Percentiles rank a stretch among this genome's conserved stretches.
These are phyloP conservation scores for Lamellibrachia satsuma DNA, from an alignment of 2,888 invertebrate species.

Conservation along the genomic window DNA sequence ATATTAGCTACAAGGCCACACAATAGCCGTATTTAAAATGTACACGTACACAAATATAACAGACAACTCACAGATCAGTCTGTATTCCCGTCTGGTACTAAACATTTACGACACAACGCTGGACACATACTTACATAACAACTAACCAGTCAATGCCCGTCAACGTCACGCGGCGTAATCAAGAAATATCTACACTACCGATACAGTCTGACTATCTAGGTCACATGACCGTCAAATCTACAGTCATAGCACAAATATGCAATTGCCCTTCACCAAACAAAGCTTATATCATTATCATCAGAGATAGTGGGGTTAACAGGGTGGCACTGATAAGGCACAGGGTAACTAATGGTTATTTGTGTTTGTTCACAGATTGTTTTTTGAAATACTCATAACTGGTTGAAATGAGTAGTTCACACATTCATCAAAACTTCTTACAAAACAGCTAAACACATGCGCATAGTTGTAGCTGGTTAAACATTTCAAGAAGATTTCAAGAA, in stretches of 20 bases:
- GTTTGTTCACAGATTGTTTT: neutral
- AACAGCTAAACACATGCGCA: neutral
- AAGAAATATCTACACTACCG: neutral
- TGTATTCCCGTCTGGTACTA: neutral
- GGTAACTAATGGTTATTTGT: neutral
- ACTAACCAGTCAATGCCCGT: neutral
- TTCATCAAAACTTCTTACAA: neutral
- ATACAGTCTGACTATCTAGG: conserved; percentile 2
- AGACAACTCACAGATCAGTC: neutral
- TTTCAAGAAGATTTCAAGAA: too few relatives aligned
- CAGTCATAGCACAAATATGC: neutral
- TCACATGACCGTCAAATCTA: neutral
- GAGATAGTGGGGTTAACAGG: neutral
- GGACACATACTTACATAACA: neutral
- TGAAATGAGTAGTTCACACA: neutral
- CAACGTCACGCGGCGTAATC: conserved; percentile 10
- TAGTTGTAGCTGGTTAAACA: too few relatives aligned
- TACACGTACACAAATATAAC: neutral
- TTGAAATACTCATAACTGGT: neutral
- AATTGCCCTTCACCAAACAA: neutral
- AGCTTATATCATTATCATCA: neutral
- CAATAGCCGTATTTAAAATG: neutral
- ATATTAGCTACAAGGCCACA: neutral
- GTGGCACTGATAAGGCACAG: neutral
- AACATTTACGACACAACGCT: neutral